Conservation (phyloP, 1,140 invertebrate species). For the Arctopsyche grandis region DNA sequence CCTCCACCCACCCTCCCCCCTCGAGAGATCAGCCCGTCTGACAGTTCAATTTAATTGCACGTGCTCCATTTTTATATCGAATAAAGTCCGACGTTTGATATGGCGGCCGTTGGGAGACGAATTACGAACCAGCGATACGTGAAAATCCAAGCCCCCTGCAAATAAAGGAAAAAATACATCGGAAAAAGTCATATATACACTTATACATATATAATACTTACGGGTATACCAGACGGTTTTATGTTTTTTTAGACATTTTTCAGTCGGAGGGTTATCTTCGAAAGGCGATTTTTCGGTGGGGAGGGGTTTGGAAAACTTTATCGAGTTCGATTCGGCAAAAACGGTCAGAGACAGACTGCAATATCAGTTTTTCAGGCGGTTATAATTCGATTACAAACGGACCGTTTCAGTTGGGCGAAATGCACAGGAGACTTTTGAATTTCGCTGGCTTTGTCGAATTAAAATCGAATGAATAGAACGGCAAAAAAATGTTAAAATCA, state of each 20-base stretch:
- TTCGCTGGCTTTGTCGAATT: no score
- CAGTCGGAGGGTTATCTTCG: background rate
- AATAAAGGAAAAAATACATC: background rate
- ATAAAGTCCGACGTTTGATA: constrained; percentile 39
- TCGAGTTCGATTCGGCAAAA: constrained; percentile 15
- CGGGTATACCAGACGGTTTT: constrained; percentile 1
- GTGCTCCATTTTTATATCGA: constrained; percentile 52
- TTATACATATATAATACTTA: no score
- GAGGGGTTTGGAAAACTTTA: constrained; percentile 8
- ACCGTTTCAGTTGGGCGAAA: background rate
- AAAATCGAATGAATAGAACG: no score
- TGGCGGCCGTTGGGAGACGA: constrained; percentile 23
- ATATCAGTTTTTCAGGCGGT: background rate
- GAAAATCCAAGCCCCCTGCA: constrained; percentile 21
- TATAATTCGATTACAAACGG: background rate
- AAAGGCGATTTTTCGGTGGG: background rate
- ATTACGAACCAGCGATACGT: constrained; percentile 36
- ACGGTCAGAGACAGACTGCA: background rate
- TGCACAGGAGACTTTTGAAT: no score
- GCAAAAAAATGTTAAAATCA: no score
- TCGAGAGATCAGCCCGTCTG: constrained; percentile 33
- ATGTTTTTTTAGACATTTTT: background rate
- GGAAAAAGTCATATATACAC: background rate
- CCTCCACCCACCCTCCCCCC: background rate
- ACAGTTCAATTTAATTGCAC: constrained; percentile 54